Base-by-base conservation (phyloP, 2,113 vertebrate species). In the Camelus bactrianus region DNA sequence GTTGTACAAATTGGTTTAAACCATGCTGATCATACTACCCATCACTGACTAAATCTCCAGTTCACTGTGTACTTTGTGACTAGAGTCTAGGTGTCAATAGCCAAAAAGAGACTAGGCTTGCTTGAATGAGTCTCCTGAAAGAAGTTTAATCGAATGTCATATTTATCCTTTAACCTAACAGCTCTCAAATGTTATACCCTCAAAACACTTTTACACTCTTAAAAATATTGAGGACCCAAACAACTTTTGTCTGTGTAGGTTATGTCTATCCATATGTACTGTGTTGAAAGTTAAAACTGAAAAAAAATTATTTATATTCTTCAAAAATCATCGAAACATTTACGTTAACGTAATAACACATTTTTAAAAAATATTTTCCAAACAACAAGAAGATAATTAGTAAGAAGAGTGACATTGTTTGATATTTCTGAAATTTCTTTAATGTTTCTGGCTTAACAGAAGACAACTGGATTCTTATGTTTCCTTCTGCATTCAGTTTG, bases 71-170 rank as follows among this genome's bases (percentile, higher is more conserved):
- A 64, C 76, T 96, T 79, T 85, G 8, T 93, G 28, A 14, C 58
- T 58, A 3, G 32, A 72, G 50, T 73, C 62, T 38, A 67, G 54
- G 11, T 81, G 28, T 82, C 79, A 90, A 56, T 90, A 96, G 14
- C 16, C 64, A 92, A 65, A 24, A 70, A 17, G 38, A 60, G 93
- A 67, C 24, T 79, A 86, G 64, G 22, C 48, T 73, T 91, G n/a
- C 46, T 52, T 56, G 11, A 60, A 60, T 42, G 7, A 94, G 35
- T 69, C 73, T 92, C 92, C 64, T 86, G 30, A 83, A 85, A 89
- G 35, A 81, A 88, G 30, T 91, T 91, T 77, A 67, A 72, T 11
- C 93, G 56, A 70, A 96, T 89, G 77, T 93, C 24, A 50, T 81
- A 48, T 14, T 83, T 87, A 82, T 80, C 15, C 69, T 94, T 96